Percentiles rank a stretch among this genome's conserved stretches.
These are phyloP conservation scores for Chaitophorus viminalis DNA, from an alignment of 2,888 invertebrate species.

Conservation along the genomic window DNA sequence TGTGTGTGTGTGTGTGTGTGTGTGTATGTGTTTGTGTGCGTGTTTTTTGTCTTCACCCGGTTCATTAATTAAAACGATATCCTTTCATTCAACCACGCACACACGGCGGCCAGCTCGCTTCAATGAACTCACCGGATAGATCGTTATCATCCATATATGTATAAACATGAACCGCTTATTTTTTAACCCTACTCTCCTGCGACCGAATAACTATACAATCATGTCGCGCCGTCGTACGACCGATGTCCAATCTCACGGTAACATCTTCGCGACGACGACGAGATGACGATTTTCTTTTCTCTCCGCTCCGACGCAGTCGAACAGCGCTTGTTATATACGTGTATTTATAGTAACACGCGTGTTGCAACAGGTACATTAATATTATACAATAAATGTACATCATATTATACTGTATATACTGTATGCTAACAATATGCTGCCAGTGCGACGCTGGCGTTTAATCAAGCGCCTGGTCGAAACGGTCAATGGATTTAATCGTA, in stretches of 20 bases:
- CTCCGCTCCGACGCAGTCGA: too few relatives aligned
- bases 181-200: background rate
- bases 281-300: background rate
- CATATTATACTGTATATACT: too few relatives aligned
- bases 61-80: constrained; percentile 57
- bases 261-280: constrained; percentile 30
- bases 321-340: background rate
- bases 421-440: too few relatives aligned
- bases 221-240: background rate
- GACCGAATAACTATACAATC: too few relatives aligned
- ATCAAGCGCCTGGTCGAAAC: too few relatives aligned
- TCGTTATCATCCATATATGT: constrained; percentile 51
- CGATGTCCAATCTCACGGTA: constrained; percentile 15
- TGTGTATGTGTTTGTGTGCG: too few relatives aligned
- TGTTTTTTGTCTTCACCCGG: constrained; percentile 1
- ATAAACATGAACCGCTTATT: constrained; percentile 52
- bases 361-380: too few relatives aligned
- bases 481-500: too few relatives aligned
- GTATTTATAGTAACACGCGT: background rate
- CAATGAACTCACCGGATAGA: constrained; percentile 48
- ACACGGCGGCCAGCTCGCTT: constrained; percentile 12
- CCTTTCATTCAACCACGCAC: constrained; percentile 46
- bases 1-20: too few relatives aligned
- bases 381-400: too few relatives aligned
- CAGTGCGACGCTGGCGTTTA: too few relatives aligned